Evolutionary conservation across 2,113 vertebrate species (phyloP).

Genomic region (Rhinogobius similis): DNA sequence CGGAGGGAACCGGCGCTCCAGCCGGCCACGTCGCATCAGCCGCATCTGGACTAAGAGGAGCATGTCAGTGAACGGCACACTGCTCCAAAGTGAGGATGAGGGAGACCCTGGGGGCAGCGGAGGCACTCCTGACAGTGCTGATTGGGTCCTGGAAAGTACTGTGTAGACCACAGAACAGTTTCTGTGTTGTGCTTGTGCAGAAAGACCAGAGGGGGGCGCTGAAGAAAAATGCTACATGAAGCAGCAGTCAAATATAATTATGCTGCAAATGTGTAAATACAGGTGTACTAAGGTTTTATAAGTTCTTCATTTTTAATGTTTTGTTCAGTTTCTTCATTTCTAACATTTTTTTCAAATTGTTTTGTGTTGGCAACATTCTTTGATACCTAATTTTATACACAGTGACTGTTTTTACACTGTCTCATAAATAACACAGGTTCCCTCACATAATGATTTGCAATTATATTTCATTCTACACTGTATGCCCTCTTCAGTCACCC

Average conservation of each 20-base stretch:
- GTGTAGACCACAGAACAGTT: slow-evolving; percentile 76
- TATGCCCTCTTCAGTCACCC: neutral
- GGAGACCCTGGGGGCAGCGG: slow-evolving; percentile 82
- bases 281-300: neutral
- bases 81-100: slow-evolving; percentile 87
- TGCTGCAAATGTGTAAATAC: slow-evolving; percentile 7
- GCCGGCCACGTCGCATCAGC: slow-evolving; percentile 84
- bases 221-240: neutral
- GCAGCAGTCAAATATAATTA: slow-evolving; percentile 3
- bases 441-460: neutral
- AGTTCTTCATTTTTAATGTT: neutral
- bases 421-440: neutral
- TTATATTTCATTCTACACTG: neutral
- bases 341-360: slow-evolving; percentile 7
- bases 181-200: neutral
- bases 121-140: slow-evolving; percentile 84
- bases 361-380: neutral
- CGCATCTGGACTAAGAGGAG: slow-evolving; percentile 95
- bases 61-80: slow-evolving; percentile 91
- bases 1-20: slow-evolving; percentile 73
- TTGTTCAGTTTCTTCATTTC: neutral
- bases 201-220: neutral
- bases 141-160: slow-evolving; percentile 97
- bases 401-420: neutral
- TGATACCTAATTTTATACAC: slow-evolving; percentile 1